Base-by-base conservation (phyloP, 2,113 vertebrate species). In the Daboia siamensis region DNA sequence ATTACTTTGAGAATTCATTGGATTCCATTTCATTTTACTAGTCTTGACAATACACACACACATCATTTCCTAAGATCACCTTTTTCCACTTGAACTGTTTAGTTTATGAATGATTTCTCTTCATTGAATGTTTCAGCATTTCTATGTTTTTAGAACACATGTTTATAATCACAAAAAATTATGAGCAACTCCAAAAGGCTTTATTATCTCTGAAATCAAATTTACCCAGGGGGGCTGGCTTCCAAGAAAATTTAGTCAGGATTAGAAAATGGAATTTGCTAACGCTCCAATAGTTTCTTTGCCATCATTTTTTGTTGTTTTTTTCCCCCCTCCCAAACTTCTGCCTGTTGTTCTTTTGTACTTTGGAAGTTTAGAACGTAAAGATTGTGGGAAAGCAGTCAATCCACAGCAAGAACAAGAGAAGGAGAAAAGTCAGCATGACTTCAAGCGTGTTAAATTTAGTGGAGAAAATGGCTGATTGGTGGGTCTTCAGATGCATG, bases 91-190 rank as follows among this genome's bases (percentile, higher is more conserved):
- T 94, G 92, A 94, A 93, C 93, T 93, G 94, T 93, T 96, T 91
- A 74, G 94, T 95, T 84, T 95, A 94, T 94, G 93, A 94, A 93
- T 91, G 91, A 95, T 94, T 94, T 51, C 94, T 87, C 52, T 39
- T 90, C 91, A 90, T 80, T 61, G 91, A 59, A n/a, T 91, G 89
- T 96, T 90, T 95, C 12, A 94, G 90, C 89, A 94, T 94, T 95
- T 92, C 52, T 94, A 89, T 24, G 0, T 2, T 93, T 56, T 92
- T 91, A 84, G 84, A 94, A 95, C 97, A 96, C 95, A 95, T 97
- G 97, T 97, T 97, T 97, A 95, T 96, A 96, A 97, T 97, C 96
- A 97, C 92, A 33, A 88, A 87, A 94, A 95, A 93, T 93, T 96
- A 56, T 91, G 91, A 95, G 92, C 94, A 90, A 95, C 93, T 94